Base-by-base conservation (phyloP, 2,888 invertebrate species). In the Drosophila kanekoi region DNA sequence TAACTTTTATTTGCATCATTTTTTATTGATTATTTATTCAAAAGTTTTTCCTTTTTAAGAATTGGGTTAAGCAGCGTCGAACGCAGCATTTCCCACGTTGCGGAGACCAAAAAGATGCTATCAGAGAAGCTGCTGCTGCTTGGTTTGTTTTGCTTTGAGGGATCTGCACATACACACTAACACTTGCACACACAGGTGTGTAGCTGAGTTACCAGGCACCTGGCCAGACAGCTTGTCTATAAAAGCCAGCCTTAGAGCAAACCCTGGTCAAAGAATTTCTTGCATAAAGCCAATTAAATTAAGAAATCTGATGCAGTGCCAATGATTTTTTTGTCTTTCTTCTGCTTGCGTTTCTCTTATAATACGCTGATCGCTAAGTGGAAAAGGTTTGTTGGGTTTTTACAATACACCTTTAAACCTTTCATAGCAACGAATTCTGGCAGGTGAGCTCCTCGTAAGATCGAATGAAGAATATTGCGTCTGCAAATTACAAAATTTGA, bases 281-380 rank as follows among this genome's bases (percentile, higher is more conserved):
- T 87, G 86, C 86, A 87, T 89, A 89, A 80, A 87, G 86, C 86
- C 86, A 87, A 87, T 87, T 87, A 87, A 87, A 87, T 87, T 87
- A 87, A 87, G 86, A 87, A 87, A 87, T 87, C 86, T 89, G 89
- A 87, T 87, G 79, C 88, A 88, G 75, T 61, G 72, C 72, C 86
- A 71, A 82, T 78, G 86, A 89, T 77, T 77, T 56, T 54, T 53
- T 63, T 23, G 44, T 13, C 23, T 35, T 44, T 23, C 35, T 54
- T 44, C 8, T 37, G 35, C 54, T 44, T 35, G 16, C 16, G 54
- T 23, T 35, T 54, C 43, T 14, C 28, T 9, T 28, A 38, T n/a
- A 18, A 3, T 20, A 5, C 44, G 16, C 20, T 35, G 35, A 18
- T 16, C 37, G 18, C 10, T 14, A 0, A 14, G 4, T 8, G 28